These are phyloP conservation scores for Lacanobia wlatinum DNA, from an alignment of 2,888 invertebrate genomes.

Conservation along the genomic window DNA sequence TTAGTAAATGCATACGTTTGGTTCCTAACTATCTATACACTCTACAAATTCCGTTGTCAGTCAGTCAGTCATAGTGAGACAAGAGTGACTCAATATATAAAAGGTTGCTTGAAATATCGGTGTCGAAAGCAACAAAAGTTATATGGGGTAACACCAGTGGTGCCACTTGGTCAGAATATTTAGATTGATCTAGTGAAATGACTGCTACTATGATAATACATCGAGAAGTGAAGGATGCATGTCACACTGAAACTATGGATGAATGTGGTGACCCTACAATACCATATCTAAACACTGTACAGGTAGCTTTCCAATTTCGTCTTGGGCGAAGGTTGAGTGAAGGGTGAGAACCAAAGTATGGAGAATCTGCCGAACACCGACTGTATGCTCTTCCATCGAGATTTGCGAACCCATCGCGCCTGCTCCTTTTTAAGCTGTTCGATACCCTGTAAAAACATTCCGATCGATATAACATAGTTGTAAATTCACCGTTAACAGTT, in stretches of 20 bases:
- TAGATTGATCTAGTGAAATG: constrained; percentile 32
- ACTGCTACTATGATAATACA: constrained; percentile 55
- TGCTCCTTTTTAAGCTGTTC: constrained; percentile 99
- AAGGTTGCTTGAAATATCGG: constrained; percentile 42
- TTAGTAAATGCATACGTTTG: constrained; percentile 78
- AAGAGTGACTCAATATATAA: constrained; percentile 47
- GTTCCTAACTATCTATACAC: constrained; percentile 67
- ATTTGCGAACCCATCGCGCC: constrained; percentile 97
- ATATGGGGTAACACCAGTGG: constrained; percentile 56
- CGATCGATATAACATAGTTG: background rate
- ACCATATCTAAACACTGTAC: constrained; percentile 93
- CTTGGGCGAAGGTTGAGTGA: constrained; percentile 95
- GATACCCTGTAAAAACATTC: constrained; percentile 93
- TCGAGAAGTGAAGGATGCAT: constrained; percentile 57
- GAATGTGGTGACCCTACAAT: constrained; percentile 36
- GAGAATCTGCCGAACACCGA: constrained; percentile 99
- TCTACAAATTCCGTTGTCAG: constrained; percentile 68
- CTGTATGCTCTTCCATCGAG: constrained; percentile 98
- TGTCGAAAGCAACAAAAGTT: constrained; percentile 36
- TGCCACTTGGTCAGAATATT: constrained; percentile 67
- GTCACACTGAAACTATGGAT: constrained; percentile 50
- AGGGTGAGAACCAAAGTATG: constrained; percentile 98
- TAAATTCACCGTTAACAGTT: background rate
- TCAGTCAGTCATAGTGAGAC: constrained; percentile 60
- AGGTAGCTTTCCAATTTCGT: constrained; percentile 95